These are phyloP conservation scores for Ciconia boyciana DNA, from an alignment of 2,113 vertebrate species.

Conservation along the genomic window DNA sequence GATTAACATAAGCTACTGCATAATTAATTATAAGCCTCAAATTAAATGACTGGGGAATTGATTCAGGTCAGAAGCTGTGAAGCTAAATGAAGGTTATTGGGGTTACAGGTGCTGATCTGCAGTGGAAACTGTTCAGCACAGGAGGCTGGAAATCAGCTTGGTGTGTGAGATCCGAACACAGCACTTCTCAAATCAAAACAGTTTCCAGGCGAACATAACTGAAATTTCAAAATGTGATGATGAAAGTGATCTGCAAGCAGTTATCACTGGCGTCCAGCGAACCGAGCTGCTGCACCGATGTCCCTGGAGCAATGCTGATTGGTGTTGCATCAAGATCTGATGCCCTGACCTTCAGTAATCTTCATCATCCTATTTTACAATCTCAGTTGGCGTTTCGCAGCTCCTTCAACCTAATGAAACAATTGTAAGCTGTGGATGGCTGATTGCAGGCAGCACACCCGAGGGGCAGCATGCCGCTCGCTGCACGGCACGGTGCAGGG, in stretches of 20 bases:
- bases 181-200: background rate
- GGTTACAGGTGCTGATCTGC: background rate
- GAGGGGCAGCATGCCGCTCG: rapidly evolving
- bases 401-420: background rate
- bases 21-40: constrained; percentile 50
- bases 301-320: background rate
- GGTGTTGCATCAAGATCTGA: background rate
- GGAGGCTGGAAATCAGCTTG: background rate
- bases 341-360: background rate
- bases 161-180: background rate
- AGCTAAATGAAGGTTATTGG: background rate
- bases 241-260: background rate
- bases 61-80: background rate
- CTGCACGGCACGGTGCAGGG: too few species aligned
- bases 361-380: background rate
- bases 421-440: background rate
- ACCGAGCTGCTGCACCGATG: background rate
- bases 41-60: background rate
- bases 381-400: rapidly evolving
- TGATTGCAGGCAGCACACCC: background rate
- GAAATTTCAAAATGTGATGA: background rate
- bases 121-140: background rate
- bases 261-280: background rate
- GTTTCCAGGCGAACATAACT: background rate
- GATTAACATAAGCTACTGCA: constrained; percentile 20